Evolutionary conservation across 2,797 vertebrate genomes (phyloP).

Genomic region (Smutsia temminckii): DNA sequence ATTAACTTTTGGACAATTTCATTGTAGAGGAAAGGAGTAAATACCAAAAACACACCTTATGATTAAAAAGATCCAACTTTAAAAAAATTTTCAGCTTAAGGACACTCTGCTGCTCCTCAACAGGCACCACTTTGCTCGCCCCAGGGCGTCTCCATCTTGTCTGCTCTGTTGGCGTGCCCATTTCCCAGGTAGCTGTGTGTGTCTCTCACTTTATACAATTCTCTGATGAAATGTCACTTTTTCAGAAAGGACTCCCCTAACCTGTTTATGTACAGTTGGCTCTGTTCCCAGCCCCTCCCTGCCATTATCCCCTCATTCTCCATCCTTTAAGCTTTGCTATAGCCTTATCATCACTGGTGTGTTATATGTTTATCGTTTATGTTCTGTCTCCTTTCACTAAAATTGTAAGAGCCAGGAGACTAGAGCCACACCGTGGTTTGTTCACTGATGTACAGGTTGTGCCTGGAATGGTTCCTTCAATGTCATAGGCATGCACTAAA

Average conservation of each 20-base stretch:
- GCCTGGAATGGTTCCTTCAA: no score
- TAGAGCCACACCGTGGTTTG: background rate
- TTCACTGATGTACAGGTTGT: background rate
- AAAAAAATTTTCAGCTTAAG: background rate
- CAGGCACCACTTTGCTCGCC: background rate
- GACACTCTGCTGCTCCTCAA: background rate
- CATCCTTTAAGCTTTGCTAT: background rate
- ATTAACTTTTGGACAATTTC: background rate
- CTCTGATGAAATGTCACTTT: background rate
- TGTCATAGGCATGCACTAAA: background rate
- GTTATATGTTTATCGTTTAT: background rate
- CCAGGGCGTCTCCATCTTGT: background rate
- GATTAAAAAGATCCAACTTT: background rate
- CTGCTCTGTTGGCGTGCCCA: background rate
- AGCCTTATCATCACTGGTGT: background rate
- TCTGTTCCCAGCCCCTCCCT: background rate
- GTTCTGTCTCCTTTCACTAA: background rate
- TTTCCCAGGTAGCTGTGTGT: no score
- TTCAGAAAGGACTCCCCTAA: background rate
- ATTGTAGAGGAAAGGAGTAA: background rate
- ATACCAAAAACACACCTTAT: background rate
- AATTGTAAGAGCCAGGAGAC: background rate
- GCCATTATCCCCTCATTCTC: background rate
- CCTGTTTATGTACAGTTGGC: background rate
- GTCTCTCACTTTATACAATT: background rate